Base-by-base conservation (phyloP, 1,140 invertebrate species). In the Hylaeus volcanicus region DNA sequence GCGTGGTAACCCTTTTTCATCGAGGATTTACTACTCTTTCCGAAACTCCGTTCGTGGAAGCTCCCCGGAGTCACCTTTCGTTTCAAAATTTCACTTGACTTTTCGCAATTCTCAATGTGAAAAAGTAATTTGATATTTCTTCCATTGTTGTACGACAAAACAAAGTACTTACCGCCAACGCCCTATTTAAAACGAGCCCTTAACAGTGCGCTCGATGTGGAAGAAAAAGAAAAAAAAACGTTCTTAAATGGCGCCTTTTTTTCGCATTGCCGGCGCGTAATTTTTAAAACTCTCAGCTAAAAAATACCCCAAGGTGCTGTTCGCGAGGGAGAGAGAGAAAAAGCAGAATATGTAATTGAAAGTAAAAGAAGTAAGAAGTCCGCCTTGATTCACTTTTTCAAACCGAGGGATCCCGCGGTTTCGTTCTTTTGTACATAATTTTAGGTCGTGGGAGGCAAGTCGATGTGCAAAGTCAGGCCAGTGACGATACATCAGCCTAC, bases 401-500 rank as follows among this genome's bases (percentile, higher is more conserved):
- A 64, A 48, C 70, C 51, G 12, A 5, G 43, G 37, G 14, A 79
- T 64, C 64, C 69, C 76, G 68, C 69, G 69, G 69, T 73, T 73
- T 55, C 74, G 65, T 77, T 65, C 83, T 77, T 86, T 86, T 69
- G 74, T 71, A 41, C 41, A 80, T 77, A 78, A 83, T 87, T 87
- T 85, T 68, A 58, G 77, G 74, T 61, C 69, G 60, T n/a, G 82
- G 58, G 26, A 26, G 70, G n/a, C 72, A 56, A 71, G 73, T 74
- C 82, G 66, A 48, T 68, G 72, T 71, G 79, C 65, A 68, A 80
- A 63, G 74, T 43, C 58, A 58, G 45, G 74, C 71, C 63, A 79
- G 74, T 65, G 65, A 72, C 76, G 74, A 68, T 77, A 83, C 82
- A 86, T 85, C 84, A 84, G 83, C 81, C 83, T 83, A 89, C 88